These are phyloP conservation scores for Hybognathus amarus DNA, from an alignment of 2,797 vertebrate species.

Conservation along the genomic window DNA sequence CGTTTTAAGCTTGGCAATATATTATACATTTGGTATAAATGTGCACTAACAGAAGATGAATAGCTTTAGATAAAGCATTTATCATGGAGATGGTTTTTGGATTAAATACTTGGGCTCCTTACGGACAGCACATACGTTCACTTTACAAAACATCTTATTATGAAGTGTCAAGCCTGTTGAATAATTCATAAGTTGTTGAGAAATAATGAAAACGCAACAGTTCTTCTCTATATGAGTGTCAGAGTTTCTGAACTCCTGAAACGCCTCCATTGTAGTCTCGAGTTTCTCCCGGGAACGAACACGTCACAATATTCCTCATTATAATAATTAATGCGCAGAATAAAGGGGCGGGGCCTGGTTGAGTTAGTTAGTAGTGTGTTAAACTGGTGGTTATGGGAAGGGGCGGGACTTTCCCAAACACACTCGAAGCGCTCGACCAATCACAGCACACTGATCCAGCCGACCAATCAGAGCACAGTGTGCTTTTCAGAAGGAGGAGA, in stretches of 20 bases:
- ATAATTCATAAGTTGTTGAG: not conserved
- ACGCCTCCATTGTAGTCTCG: no score
- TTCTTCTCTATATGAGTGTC: no score
- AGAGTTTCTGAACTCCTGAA: no score
- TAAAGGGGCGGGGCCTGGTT: no score
- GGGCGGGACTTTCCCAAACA: no score
- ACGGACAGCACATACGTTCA: not conserved
- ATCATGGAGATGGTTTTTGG: not conserved
- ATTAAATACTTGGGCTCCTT: not conserved
- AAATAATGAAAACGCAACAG: not conserved
- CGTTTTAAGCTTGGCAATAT: not conserved
- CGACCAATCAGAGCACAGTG: not conserved
- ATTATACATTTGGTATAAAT: not conserved
- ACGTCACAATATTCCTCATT: not conserved
- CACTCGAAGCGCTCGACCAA: no score
- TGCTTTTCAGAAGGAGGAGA: not conserved
- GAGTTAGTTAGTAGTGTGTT: not conserved
- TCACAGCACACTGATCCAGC: no score
- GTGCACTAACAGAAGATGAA: not conserved
- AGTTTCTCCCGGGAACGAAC: no score
- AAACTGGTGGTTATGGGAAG: not conserved
- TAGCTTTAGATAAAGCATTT: slow-evolving; percentile 6
- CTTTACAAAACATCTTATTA: not conserved
- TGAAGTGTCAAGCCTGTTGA: not conserved
- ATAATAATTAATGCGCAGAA: not conserved